A percentile compares a stretch with the other conserved stretches of the same genome.
These are phyloP conservation scores for Rotaria sp. DNA, from an alignment of 2,888 invertebrate genomes.

Conservation along the genomic window DNA sequence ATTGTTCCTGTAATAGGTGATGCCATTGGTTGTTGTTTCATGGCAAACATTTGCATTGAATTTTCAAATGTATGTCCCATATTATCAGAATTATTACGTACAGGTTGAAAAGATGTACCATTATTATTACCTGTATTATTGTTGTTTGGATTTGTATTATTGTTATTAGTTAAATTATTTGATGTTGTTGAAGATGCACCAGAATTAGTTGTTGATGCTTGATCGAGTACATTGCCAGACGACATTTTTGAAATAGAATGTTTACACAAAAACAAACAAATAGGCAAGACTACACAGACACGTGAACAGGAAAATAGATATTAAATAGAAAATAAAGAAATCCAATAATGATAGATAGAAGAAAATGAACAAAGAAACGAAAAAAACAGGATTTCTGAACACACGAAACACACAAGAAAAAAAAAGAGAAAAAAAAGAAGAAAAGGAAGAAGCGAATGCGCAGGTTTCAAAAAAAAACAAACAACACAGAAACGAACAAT, in stretches of 20 bases:
- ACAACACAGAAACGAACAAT: background rate
- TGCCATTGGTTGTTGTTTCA: constrained; percentile 19
- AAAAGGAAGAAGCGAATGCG: background rate
- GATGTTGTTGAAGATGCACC: background rate
- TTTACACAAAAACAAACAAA: background rate
- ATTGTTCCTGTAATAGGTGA: constrained; percentile 18
- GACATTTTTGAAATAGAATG: background rate
- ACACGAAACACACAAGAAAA: constrained; percentile 22
- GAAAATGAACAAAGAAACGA: background rate
- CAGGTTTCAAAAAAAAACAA: background rate
- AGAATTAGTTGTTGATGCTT: background rate
- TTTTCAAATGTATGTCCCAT: background rate
- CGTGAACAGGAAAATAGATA: background rate
- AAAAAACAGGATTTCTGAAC: constrained; percentile 4
- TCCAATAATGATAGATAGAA: constrained; percentile 2
- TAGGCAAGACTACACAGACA: background rate
- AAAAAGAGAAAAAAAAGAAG: background rate
- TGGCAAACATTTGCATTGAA: constrained; percentile 13
- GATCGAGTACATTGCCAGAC: constrained; percentile 11
- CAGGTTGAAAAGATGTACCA: background rate
- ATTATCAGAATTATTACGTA: background rate
- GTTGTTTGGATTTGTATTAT: background rate
- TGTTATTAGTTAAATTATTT: background rate
- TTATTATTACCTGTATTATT: background rate
- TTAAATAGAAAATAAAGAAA: constrained; percentile 7